Base-by-base conservation (phyloP, 1,140 invertebrate species). In the Reticulitermes speratus region DNA sequence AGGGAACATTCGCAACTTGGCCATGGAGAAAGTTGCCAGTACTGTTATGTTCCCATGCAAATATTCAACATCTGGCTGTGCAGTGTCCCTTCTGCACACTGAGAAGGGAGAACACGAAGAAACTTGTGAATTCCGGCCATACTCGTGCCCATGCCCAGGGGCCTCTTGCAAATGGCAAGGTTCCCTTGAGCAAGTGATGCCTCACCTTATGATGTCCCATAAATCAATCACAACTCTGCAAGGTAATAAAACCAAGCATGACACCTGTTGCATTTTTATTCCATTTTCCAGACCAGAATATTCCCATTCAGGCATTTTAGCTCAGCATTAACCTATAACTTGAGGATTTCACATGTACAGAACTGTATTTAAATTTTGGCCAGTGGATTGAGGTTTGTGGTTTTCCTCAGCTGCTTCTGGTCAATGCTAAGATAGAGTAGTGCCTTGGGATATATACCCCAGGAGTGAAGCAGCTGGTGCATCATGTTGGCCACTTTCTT, bases 161-260 rank as follows among this genome's bases (percentile, higher is more conserved):
- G 98, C 98, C 82, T 98, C 97, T 1, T 99, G 99, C 92, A 99
- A 99, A 90, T 99, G 99, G 99, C 97, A 98, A 91, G 99, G 99
- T 82, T 95, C 96, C 8, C 91, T 99, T 30, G 97, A 98, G 89
- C 95, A 98, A 93, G 98, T 98, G 0, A 99, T 99, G 99, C 95
- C 96, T 83, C 99, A 99, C 92, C 93, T 99, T 69, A 96, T 99
- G 93, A 97, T 97, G 93, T 96, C 96, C 85, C 99, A 99, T 91
- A 99, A 99, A 92, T 99, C 98, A 89, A 99, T 99, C 88, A 99
- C 99, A 8, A 99, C 99, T 81, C 93, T 99, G 88, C 96, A 97
- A 93, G 94, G 93, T 93, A 91, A 86, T 32, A 19, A 45, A 85
- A 9, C 48, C 16, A 14, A 21, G 25, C 16, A 38, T 65, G n/a